Percentiles rank a stretch among this genome's conserved stretches.
Evolutionary conservation across 2,113 vertebrate genomes (phyloP).

Genomic region (Corapipo altera): DNA sequence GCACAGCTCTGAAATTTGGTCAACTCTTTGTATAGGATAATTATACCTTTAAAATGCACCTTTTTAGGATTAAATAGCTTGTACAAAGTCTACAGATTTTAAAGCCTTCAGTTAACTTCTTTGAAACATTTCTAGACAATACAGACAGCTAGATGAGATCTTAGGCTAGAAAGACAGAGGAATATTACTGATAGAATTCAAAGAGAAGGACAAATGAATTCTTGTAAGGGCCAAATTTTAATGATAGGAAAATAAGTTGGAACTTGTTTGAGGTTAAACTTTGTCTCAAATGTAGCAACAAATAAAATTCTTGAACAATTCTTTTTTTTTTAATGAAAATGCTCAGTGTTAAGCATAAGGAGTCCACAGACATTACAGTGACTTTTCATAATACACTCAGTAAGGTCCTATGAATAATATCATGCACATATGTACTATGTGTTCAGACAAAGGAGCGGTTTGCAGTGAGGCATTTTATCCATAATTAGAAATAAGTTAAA

Average conservation of each 20-base stretch:
- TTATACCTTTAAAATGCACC: background rate
- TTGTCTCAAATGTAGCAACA: background rate
- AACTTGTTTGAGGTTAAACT: background rate
- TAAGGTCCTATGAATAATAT: background rate
- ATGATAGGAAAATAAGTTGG: background rate
- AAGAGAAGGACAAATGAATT: background rate
- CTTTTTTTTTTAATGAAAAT: background rate
- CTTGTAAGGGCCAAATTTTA: background rate
- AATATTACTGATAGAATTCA: background rate
- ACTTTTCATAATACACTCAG: background rate
- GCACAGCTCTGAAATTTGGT: background rate
- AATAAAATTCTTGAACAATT: background rate
- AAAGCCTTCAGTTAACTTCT: background rate
- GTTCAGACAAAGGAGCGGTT: background rate
- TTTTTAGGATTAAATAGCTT: background rate
- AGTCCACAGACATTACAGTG: background rate
- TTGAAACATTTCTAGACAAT: background rate
- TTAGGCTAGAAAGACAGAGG: background rate
- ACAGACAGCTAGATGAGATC: background rate
- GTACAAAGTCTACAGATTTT: background rate
- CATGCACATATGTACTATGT: background rate
- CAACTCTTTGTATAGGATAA: background rate
- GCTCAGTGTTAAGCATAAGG: background rate
- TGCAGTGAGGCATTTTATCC: background rate
- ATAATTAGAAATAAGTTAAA: background rate